Evolutionary conservation across 2,797 vertebrate genomes (phyloP), one percentile per base, ranked within the genome.

Genomic region (Pteropus rufus): DNA sequence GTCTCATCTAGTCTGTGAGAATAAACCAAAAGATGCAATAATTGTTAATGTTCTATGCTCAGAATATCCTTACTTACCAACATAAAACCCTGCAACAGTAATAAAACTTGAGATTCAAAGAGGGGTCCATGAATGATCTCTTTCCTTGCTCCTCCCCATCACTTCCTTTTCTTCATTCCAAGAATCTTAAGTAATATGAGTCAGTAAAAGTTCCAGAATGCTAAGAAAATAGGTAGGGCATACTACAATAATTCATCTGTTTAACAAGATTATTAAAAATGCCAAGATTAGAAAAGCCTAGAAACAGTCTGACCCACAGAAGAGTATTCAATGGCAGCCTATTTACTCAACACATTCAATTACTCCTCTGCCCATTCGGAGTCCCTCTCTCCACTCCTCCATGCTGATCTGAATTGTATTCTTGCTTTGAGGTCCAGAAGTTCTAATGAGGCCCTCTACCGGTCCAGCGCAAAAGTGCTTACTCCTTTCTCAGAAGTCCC

Each of bases 1-100:
- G 99, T 98, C 96, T 99, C 99, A 98, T 99, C 99, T 98, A 99
- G 98, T 94, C 99, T 99, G 98, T 94, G 90, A 95, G 39, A 92
- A 97, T 5, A 95, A 97, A 95, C 34, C 77, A 95, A 96, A 92
- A 39, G 54, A 95, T 26, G 39, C 12, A 91, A 89, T 60, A 91
- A 95, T 31, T 89, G 88, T 19, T 81, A 91, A 96, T 67, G 4
- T 44, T 93, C 67, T 91, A 62, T 62, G 24, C 72, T 96, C 34
- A 84, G 5, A 93, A 62, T 81, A 62, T 67, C 29, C 36, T 84
- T 72, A 92, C 31, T 94, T 92, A 92, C 36, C 36, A 76, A 93
- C 3, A 75, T 31, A 90, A 56, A 97, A 85, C 21, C 23, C 8
- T 96, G 91, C 23, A 89, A 72, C 58, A 89, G 69, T 64, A 89